Conservation (phyloP, 2,113 vertebrate species). For the Anarrhichthys ocellatus region DNA sequence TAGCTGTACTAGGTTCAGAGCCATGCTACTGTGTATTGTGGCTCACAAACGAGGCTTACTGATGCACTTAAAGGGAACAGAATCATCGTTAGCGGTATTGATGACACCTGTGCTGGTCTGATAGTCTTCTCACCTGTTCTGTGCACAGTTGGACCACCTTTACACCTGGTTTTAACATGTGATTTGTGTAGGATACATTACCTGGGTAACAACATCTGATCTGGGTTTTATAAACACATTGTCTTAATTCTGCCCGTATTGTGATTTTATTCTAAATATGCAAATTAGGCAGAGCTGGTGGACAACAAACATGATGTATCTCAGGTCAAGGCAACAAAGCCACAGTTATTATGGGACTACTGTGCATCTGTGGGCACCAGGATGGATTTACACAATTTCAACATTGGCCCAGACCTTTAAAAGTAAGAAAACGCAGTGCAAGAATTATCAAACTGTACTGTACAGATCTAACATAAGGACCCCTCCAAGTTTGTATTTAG, state of each 20-base stretch:
- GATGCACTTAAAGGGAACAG: background rate
- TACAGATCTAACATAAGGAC: background rate
- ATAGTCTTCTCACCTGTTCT: background rate
- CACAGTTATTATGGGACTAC: conserved; percentile 12
- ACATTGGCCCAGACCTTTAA: background rate
- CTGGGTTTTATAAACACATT: background rate
- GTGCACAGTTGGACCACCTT: background rate
- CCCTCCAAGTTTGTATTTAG: background rate
- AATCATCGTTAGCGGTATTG: background rate
- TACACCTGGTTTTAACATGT: background rate
- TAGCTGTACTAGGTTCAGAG: conserved; percentile 5
- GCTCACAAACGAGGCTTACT: background rate
- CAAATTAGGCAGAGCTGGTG: background rate
- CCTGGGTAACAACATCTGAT: background rate
- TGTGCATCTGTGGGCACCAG: background rate
- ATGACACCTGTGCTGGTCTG: background rate
- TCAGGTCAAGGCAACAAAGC: background rate
- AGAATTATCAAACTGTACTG: background rate
- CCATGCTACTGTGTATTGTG: background rate
- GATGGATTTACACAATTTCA: background rate
- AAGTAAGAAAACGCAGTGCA: background rate
- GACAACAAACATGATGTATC: background rate
- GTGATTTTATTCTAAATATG: background rate
- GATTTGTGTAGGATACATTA: background rate
- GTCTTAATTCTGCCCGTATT: background rate